Conservation (phyloP, 1,140 invertebrate genomes). For the Zaprionus lachaisei region DNA sequence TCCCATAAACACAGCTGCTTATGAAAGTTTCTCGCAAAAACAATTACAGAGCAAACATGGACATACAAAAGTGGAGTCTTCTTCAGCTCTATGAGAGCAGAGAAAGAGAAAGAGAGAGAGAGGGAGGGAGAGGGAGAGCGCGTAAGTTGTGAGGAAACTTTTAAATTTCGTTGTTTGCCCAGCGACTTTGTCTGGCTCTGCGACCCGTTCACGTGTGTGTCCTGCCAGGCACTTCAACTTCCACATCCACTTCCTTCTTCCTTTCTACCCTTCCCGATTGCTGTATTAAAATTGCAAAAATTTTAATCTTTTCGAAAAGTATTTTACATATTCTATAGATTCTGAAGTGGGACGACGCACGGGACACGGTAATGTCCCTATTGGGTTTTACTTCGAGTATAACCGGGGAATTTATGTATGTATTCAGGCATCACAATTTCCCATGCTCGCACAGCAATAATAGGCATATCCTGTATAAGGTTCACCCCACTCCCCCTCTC, state of each 20-base stretch:
- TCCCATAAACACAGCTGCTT: conserved; percentile 51
- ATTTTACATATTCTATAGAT: conserved; percentile 81
- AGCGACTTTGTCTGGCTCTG: conserved; percentile 66
- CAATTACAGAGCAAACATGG: conserved; percentile 51
- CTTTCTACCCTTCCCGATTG: conserved; percentile 10
- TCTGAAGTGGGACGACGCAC: conserved; percentile 35
- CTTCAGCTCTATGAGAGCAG: background rate
- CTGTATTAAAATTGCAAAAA: conserved; percentile 79
- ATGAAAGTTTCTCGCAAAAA: conserved; percentile 41
- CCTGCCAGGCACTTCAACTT: conserved; percentile 10
- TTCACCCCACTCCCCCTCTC: conserved; percentile 32
- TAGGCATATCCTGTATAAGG: conserved; percentile 77
- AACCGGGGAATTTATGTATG: conserved; percentile 77
- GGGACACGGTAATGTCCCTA: conserved; percentile 64
- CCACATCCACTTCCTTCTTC: background rate
- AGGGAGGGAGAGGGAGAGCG: background rate
- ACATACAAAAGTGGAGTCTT: conserved; percentile 15
- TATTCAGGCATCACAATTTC: conserved; percentile 75
- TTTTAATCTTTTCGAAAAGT: conserved; percentile 79
- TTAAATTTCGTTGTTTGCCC: conserved; percentile 72
- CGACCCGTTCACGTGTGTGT: conserved; percentile 18
- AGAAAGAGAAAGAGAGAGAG: background rate
- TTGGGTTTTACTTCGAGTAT: conserved; percentile 59
- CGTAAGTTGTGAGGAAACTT: conserved; percentile 46
- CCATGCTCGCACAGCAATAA: conserved; percentile 71